Evolutionary conservation across 1,140 invertebrate genomes (phyloP).

Genomic region (Magallana gigas): DNA sequence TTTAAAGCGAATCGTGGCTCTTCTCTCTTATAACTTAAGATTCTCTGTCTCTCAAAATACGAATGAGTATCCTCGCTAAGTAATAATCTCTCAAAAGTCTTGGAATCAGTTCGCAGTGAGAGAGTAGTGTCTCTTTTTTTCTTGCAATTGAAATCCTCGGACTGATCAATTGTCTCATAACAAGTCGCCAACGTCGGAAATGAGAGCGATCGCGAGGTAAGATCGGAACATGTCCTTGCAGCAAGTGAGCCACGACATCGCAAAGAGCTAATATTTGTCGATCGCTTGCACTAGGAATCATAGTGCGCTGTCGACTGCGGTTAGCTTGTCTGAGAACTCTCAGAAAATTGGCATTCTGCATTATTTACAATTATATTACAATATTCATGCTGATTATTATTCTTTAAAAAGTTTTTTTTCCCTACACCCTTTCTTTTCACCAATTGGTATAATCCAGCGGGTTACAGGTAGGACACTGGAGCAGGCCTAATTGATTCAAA

Average conservation of each 20-base stretch:
- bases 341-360: background rate
- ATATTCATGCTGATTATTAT: slow-evolving; percentile 4
- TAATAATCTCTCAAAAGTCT: slow-evolving; percentile 4
- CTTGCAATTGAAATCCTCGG: background rate
- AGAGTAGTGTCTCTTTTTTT: background rate
- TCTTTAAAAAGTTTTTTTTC: slow-evolving; percentile 7
- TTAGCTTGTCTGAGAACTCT: slow-evolving; percentile 10
- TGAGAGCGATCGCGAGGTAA: background rate
- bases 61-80: slow-evolving; percentile 5
- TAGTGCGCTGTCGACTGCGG: background rate
- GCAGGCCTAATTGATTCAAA: slow-evolving; percentile 26
- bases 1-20: background rate
- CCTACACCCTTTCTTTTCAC: slow-evolving; percentile 12
- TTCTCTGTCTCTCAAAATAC: slow-evolving; percentile 11
- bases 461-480: slow-evolving; percentile 20
- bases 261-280: background rate
- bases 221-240: background rate
- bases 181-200: background rate
- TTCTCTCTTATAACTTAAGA: slow-evolving; percentile 1
- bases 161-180: slow-evolving; percentile 11
- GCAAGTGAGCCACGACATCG: background rate
- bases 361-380: slow-evolving; percentile 16
- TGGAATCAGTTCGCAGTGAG: background rate
- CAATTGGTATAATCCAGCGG: slow-evolving; percentile 19
- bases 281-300: slow-evolving; percentile 13